A percentile compares a stretch with the other conserved stretches of the same genome.
Evolutionary conservation across 1,140 invertebrate species (phyloP).

Genomic region (Drosophila elegans): DNA sequence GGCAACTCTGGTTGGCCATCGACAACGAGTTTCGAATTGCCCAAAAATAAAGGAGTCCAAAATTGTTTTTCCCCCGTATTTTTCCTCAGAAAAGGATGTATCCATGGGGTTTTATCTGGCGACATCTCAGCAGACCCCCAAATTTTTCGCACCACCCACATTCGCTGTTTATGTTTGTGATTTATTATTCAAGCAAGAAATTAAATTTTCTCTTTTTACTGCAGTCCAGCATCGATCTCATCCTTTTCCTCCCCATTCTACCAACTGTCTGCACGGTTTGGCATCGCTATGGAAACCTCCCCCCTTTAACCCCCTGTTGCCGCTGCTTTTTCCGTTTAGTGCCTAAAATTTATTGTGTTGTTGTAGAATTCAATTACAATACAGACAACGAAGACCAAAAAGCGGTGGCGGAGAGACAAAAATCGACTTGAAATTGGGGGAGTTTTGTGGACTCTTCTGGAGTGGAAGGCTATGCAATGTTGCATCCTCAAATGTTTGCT

Average conservation of each 20-base stretch:
- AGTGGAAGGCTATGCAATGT: conserved; percentile 56
- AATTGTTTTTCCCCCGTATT: background rate
- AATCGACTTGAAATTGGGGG: conserved; percentile 19
- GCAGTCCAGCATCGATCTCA: conserved; percentile 35
- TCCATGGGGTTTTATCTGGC: conserved; percentile 63
- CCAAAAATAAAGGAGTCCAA: conserved; percentile 21
- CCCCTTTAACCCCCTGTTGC: conserved; percentile 1
- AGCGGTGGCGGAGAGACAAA: conserved; percentile 16
- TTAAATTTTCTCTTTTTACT: conserved; percentile 81
- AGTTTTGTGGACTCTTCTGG: background rate
- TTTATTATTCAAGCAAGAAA: conserved; percentile 83
- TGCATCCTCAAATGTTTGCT: conserved; percentile 63
- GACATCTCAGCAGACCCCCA: conserved; percentile 43
- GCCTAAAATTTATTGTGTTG: conserved; percentile 81
- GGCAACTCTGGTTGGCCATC: conserved; percentile 51
- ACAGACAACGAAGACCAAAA: conserved; percentile 18
- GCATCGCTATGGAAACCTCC: conserved; percentile 31
- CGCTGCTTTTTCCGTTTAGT: conserved; percentile 48
- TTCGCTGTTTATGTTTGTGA: conserved; percentile 78
- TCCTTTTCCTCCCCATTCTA: background rate
- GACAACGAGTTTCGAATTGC: conserved; percentile 73
- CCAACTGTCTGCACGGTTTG: conserved; percentile 46
- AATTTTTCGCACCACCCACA: background rate
- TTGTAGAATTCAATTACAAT: conserved; percentile 70
- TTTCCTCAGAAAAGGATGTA: conserved; percentile 15